A percentile compares a stretch with the other conserved stretches of the same genome.
Evolutionary conservation across 2,113 vertebrate species (phyloP).

Genomic region (Centrocercus urophasianus): DNA sequence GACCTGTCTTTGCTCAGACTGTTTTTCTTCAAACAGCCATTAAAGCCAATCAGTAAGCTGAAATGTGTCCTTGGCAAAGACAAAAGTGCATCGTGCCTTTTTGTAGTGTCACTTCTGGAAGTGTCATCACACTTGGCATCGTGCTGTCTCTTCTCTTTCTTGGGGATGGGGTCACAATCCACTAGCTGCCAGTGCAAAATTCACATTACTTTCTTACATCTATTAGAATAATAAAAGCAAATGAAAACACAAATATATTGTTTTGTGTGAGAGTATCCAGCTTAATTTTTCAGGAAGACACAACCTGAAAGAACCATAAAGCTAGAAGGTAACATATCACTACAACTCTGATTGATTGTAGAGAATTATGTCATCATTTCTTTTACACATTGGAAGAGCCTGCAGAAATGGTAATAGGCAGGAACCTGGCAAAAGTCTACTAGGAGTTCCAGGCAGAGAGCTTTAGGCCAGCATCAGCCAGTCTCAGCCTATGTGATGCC

Average conservation of each 20-base stretch:
- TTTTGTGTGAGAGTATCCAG: background rate
- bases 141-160: background rate
- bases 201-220: background rate
- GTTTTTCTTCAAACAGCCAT: background rate
- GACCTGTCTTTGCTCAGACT: background rate
- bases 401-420: background rate
- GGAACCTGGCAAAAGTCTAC: background rate
- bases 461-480: background rate
- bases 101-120: background rate
- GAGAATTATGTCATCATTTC: background rate
- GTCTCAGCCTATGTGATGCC: background rate
- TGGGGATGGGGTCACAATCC: background rate
- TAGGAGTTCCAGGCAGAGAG: background rate
- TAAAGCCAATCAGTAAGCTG: background rate
- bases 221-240: background rate
- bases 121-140: background rate
- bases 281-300: background rate
- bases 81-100: background rate
- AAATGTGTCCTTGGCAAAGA: background rate
- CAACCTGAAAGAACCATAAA: background rate
- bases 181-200: background rate
- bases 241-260: background rate
- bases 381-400: background rate
- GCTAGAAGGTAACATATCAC: background rate
- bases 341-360: background rate